Percentiles rank a stretch among this genome's conserved stretches.
These are phyloP conservation scores for Daboia siamensis DNA, from an alignment of 2,113 vertebrate species.

Conservation along the genomic window DNA sequence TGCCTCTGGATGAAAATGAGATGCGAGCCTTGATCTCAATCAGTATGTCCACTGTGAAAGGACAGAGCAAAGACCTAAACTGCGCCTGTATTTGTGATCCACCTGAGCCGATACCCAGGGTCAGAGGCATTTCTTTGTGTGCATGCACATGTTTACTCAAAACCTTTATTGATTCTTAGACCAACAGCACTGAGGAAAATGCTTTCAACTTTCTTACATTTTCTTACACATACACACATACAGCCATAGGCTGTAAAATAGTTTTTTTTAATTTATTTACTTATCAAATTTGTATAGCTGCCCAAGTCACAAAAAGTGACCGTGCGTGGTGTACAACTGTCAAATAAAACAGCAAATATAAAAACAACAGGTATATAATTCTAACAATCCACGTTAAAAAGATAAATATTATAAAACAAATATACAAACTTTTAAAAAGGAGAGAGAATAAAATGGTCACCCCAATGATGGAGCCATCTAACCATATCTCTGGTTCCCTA, in stretches of 20 bases:
- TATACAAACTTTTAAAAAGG: neutral
- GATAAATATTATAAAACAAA: neutral
- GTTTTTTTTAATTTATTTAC: neutral
- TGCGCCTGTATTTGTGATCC: constrained; percentile 56
- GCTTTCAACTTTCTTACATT: neutral
- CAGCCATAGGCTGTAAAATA: neutral
- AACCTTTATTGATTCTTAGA: neutral
- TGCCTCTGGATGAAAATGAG: constrained; percentile 60
- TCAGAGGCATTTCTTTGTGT: constrained; percentile 23
- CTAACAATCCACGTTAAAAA: neutral
- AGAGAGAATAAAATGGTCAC: neutral
- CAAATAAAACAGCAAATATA: neutral
- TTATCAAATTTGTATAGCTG: neutral
- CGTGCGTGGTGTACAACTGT: neutral
- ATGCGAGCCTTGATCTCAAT: constrained; percentile 34
- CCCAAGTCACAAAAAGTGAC: neutral
- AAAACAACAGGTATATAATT: neutral
- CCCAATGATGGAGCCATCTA: neutral
- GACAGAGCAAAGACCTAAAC: constrained; percentile 10
- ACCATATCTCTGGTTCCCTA: neutral
- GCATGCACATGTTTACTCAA: neutral
- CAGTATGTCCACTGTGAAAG: neutral
- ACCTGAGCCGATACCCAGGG: constrained; percentile 43
- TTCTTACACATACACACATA: neutral
- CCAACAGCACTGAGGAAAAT: neutral